phyloP scores from a whole-genome alignment of 2,797 vertebrate genomes.

The Pseudomugil gertrudae region DNA sequence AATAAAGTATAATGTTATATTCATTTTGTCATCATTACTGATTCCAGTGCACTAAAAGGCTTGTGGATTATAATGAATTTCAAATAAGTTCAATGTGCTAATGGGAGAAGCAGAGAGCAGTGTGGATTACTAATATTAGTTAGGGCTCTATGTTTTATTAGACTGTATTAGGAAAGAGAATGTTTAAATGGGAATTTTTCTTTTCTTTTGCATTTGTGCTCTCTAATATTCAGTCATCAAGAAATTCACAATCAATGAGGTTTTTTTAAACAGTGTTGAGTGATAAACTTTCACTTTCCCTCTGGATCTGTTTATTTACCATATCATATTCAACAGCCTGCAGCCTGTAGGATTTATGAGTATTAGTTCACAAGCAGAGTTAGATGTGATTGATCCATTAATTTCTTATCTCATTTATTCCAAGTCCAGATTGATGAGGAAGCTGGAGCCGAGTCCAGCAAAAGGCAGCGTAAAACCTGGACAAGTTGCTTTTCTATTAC shows the following conservation, averaged over 20 bases:
- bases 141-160: slow-evolving; percentile 74
- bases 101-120: slow-evolving; percentile 70
- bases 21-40: slow-evolving; percentile 82
- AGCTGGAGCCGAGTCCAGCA: no score
- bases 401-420: no score
- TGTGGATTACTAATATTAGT: slow-evolving; percentile 79
- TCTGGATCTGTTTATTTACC: slow-evolving; percentile 50
- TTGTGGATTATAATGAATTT: slow-evolving; percentile 78
- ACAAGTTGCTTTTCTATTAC: no score
- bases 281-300: slow-evolving; percentile 40
- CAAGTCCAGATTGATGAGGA: no score
- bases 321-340: slow-evolving; percentile 17
- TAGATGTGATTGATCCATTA: slow-evolving; percentile 32
- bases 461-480: no score
- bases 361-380: slow-evolving; percentile 32
- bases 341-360: slow-evolving; percentile 18
- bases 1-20: slow-evolving; percentile 82
- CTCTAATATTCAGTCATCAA: slow-evolving; percentile 62
- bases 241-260: slow-evolving; percentile 56
- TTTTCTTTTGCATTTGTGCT: slow-evolving; percentile 51
- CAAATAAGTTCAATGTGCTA: slow-evolving; percentile 79
- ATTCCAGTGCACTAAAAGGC: slow-evolving; percentile 77
- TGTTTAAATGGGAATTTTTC: slow-evolving; percentile 59
- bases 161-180: slow-evolving; percentile 61
- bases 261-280: slow-evolving; percentile 31